Evolutionary conservation across 2,113 vertebrate species (phyloP).

Genomic region (Sinocyclocheilus anophthalmus): DNA sequence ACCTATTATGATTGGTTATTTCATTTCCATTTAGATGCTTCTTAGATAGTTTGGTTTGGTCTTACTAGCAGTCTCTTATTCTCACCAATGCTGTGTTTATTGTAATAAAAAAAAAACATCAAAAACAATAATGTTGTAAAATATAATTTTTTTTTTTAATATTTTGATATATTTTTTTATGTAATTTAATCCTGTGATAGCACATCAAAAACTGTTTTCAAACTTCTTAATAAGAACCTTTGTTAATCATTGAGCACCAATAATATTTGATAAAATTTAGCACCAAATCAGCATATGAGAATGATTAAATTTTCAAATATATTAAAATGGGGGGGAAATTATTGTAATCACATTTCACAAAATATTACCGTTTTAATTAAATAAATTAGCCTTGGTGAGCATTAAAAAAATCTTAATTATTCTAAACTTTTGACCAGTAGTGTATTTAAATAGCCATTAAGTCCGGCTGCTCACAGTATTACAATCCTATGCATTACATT

Average conservation of each 20-base stretch:
- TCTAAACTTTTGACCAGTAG: not conserved
- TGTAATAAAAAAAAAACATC: not conserved
- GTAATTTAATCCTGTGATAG: too few species aligned
- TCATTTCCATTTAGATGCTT: not conserved
- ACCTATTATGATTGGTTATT: not conserved
- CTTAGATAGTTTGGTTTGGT: not conserved
- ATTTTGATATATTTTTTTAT: too few species aligned
- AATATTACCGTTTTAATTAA: not conserved
- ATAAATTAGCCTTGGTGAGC: not conserved
- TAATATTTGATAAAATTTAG: not conserved
- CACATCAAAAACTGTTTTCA: too few species aligned
- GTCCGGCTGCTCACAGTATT: not conserved
- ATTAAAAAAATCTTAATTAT: not conserved
- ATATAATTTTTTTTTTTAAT: not conserved
- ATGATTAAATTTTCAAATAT: not conserved
- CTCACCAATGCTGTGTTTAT: not conserved
- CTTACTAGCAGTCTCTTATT: too few species aligned
- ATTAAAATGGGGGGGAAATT: not conserved
- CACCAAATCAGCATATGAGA: not conserved
- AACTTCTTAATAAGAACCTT: not conserved
- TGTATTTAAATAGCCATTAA: not conserved
- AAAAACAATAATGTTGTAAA: not conserved
- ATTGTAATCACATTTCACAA: too few species aligned
- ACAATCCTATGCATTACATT: not conserved
- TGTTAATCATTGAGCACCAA: not conserved